Evolutionary conservation across 2,113 vertebrate species (phyloP).

Genomic region (Corythornis cristatus): DNA sequence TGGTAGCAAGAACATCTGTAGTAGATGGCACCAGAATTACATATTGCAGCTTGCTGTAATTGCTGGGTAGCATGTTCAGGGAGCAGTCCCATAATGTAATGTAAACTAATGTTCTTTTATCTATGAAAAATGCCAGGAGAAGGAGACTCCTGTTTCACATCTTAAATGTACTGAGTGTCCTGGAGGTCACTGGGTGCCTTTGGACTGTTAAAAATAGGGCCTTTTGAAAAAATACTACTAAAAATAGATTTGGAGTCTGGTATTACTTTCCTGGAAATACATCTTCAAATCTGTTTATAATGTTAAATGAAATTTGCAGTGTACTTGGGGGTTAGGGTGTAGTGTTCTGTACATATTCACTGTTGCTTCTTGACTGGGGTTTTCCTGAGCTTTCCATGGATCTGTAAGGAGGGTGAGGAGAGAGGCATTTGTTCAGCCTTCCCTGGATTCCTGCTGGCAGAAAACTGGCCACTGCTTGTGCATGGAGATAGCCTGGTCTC

Average conservation of each 20-base stretch:
- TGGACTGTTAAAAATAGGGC: not conserved
- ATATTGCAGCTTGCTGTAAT: not conserved
- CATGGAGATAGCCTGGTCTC: not conserved
- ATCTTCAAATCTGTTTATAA: not conserved
- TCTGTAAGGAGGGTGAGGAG: not conserved
- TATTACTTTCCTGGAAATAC: not conserved
- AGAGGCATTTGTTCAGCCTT: not conserved
- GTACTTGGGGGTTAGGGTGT: not conserved
- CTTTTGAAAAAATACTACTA: not conserved
- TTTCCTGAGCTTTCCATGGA: not conserved
- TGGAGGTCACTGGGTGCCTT: not conserved
- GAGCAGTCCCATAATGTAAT: not conserved
- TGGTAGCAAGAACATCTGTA: not conserved
- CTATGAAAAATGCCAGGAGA: not conserved
- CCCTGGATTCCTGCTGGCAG: not conserved
- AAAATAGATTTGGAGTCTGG: not conserved
- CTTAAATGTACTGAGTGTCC: not conserved
- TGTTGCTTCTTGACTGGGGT: not conserved
- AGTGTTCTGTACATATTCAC: not conserved
- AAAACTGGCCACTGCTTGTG: not conserved
- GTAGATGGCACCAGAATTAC: not conserved
- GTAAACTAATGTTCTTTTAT: not conserved
- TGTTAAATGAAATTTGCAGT: not conserved
- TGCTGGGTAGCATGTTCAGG: not conserved
- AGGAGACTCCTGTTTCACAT: not conserved